Evolutionary conservation across 2,888 invertebrate species (phyloP), one percentile per base, ranked within the genome.

Genomic region (Anthrax anthrax): DNA sequence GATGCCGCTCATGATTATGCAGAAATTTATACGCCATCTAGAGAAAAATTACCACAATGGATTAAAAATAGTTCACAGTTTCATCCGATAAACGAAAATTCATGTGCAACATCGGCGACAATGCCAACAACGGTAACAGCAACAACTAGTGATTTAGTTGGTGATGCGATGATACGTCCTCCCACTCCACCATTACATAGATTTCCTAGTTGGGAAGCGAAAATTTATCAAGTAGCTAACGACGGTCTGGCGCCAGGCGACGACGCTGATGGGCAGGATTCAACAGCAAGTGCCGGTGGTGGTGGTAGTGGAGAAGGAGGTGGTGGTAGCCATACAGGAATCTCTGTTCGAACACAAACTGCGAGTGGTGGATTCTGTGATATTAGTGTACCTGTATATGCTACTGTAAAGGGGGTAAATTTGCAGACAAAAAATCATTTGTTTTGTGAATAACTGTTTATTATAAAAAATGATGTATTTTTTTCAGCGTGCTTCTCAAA

Each of bases 151-250:
- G 60, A 63, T 17, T 42, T 63, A 47, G 63, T 58, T 10, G 23
- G 32, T 13, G 39, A 18, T 1, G 60, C 62, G 14, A 47, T 49
- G 23, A 72, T 73, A 3, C 71, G 78, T 52, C 85, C 91, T 0
- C 91, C 91, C 14, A 91, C 92, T 1, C 92, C 92, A 19, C 92
- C 92, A 0, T 67, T 92, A 46, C 92, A 94, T 64, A 75, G 92
- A 60, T 88, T 88, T 64, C 89, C 89, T 5, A 86, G 86, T 58
- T 92, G 92, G 92, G 92, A 94, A 68, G 91, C 90, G n/a, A 81
- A 91, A 64, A 92, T 94, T 58, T 94, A 94, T 67, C 90, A 91
- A 74, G 87, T 89, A 45, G 76, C 76, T 39, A 75, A 75, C 53
- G 76, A 76, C 61, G 76, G 76, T 1, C 59, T 76, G 37, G 64